Base-by-base conservation (phyloP, 1,140 invertebrate genomes). In the Leguminivora glycinivorella region DNA sequence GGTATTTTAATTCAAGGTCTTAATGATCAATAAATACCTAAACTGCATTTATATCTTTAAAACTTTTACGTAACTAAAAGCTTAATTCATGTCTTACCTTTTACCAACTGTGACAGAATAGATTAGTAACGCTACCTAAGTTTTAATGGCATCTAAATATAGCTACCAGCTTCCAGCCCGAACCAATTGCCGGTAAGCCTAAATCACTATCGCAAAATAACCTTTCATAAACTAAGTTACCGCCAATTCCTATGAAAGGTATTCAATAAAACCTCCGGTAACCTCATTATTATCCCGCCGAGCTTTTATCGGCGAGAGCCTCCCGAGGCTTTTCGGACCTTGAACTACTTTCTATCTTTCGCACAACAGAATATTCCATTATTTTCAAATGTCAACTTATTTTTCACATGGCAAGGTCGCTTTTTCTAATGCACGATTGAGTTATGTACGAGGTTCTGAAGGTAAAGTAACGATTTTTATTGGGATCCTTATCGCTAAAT, bases 221-320 rank as follows among this genome's bases (percentile, higher is more conserved):
- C 58, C 14, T 63, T 63, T 63, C n/a, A 26, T 31, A 26, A 63
- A 17, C 58, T 63, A 52, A 22, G 47, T 22, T 52, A 52, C 7
- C 17, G 47, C 6, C 47, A 52, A 52, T 52, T 52, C 7, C 17
- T 63, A 34, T 63, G 17, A 34, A 63, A 63, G 29, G 58, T 63
- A 29, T 63, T 63, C 58, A 29, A 63, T 63, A 63, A 63, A 63
- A 63, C 14, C 25, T 63, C 58, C 47, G 4, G 29, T 31, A 31
- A 63, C 58, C 10, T 22, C 12, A 63, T 63, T 63, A 29, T 63
- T n/a, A 29, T 52, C 58, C 58, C 7, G 58, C 58, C 14, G 58
- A 63, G 58, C 58, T 63, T 63, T 63, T 63, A 63, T 34, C 29
- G n/a, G 2, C 25, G 5, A 17, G 26, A 7, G 58, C 58, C 31